phyloP scores from a whole-genome alignment of 2,888 invertebrate species.

The Morpho achilles region DNA sequence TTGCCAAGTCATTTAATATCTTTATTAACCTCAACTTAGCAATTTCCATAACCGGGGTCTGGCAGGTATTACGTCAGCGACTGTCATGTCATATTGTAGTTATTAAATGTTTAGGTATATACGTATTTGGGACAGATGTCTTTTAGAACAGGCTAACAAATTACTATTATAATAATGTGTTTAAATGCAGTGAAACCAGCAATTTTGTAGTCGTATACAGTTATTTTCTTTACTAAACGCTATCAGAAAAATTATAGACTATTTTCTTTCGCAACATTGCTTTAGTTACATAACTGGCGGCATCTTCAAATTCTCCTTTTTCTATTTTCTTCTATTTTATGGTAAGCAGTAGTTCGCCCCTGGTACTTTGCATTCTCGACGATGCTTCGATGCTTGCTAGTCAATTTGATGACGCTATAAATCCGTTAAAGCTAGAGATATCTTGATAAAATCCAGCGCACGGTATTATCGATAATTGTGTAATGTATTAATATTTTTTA shows the following conservation, averaged over 20 bases:
- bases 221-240: neutral
- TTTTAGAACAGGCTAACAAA: constrained; percentile 3
- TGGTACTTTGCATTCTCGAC: too few relatives aligned
- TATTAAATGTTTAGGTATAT: constrained; percentile 10
- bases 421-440: too few relatives aligned
- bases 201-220: constrained; percentile 4
- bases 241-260: neutral
- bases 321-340: too few relatives aligned
- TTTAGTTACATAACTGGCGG: neutral
- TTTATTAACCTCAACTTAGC: neutral
- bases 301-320: too few relatives aligned
- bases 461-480: too few relatives aligned
- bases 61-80: constrained; percentile 10
- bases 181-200: neutral
- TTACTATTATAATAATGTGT: neutral
- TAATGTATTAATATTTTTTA: too few relatives aligned
- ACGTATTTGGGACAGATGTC: constrained; percentile 12
- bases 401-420: too few relatives aligned
- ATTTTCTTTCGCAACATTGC: neutral
- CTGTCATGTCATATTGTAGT: constrained; percentile 12
- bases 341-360: too few relatives aligned
- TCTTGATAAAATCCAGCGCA: too few relatives aligned
- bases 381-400: too few relatives aligned
- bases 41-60: constrained; percentile 2
- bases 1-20: too few relatives aligned